Evolutionary conservation across 2,888 invertebrate genomes (phyloP).

Genomic region (Epistrophe grossulariae): DNA sequence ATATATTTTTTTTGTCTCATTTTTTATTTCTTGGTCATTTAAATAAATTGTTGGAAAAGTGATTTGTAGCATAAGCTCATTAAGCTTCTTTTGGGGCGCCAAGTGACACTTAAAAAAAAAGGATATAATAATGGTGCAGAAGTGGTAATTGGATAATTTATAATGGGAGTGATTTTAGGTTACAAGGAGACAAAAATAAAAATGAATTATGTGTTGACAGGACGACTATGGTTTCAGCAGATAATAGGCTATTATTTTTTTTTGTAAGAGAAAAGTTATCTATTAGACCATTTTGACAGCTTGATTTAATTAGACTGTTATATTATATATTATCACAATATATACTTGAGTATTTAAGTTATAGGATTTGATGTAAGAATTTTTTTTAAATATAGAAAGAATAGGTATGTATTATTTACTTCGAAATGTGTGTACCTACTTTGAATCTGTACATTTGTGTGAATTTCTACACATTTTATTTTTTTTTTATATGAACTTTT

Average conservation of each 20-base stretch:
- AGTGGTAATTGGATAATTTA: constrained; percentile 40
- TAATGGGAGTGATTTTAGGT: constrained; percentile 8
- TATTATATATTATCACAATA: background rate
- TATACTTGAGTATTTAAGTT: too few relatives aligned
- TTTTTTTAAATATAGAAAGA: too few relatives aligned
- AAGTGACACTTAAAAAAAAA: constrained; percentile 23
- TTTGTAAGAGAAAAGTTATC: background rate
- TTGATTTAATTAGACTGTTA: background rate
- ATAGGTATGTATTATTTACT: too few relatives aligned
- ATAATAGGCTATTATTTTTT: background rate
- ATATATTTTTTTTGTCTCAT: background rate
- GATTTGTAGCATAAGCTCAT: constrained; percentile 46
- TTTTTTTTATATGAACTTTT: too few relatives aligned
- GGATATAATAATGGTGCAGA: constrained; percentile 8
- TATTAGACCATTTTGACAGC: background rate
- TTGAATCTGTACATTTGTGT: too few relatives aligned
- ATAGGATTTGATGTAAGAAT: background rate
- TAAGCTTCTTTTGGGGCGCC: constrained; percentile 36
- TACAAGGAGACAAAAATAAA: background rate
- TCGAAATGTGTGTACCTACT: too few relatives aligned
- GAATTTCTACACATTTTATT: too few relatives aligned
- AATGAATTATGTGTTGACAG: constrained; percentile 31
- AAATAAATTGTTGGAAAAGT: constrained; percentile 44
- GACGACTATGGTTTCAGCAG: background rate
- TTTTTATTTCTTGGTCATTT: constrained; percentile 31